Conservation (phyloP, 2,113 vertebrate species). For the Mandrillus leucophaeus region DNA sequence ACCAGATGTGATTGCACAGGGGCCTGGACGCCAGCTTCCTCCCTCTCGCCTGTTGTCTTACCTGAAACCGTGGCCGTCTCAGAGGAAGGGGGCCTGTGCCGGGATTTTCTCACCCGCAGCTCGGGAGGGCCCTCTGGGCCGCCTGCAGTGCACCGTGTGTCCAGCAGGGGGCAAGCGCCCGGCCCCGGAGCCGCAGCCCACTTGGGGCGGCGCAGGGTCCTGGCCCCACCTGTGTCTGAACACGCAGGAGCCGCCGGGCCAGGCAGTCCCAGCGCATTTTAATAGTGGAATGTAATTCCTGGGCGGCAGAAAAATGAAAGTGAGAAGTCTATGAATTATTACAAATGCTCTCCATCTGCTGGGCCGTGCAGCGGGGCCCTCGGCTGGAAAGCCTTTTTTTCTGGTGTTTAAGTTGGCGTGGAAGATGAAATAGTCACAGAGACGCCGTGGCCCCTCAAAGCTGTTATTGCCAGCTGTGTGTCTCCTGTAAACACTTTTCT, state of each 20-base stretch:
- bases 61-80: not conserved
- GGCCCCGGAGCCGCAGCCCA: too few relatives aligned
- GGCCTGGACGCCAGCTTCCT: too few relatives aligned
- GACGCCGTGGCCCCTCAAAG: conserved; percentile 80
- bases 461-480: conserved; percentile 85
- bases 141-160: fast-evolving
- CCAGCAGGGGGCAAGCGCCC: not conserved
- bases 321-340: conserved; percentile 93
- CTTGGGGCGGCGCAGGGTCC: too few relatives aligned
- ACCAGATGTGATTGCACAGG: not conserved
- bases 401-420: conserved; percentile 95
- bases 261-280: conserved; percentile 77
- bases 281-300: conserved; percentile 88
- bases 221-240: not conserved
- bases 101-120: not conserved
- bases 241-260: not conserved
- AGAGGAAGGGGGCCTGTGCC: fast-evolving
- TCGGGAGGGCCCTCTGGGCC: too few relatives aligned
- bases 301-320: conserved; percentile 88
- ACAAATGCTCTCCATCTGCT: conserved; percentile 85
- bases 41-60: fast-evolving
- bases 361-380: conserved; percentile 82
- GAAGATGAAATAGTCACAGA: conserved; percentile 93
- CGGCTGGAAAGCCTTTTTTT: conserved; percentile 89
- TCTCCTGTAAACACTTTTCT: conserved; percentile 88